These are phyloP conservation scores for Amphimallon solstitiale DNA, from an alignment of 2,888 invertebrate genomes.

Conservation along the genomic window DNA sequence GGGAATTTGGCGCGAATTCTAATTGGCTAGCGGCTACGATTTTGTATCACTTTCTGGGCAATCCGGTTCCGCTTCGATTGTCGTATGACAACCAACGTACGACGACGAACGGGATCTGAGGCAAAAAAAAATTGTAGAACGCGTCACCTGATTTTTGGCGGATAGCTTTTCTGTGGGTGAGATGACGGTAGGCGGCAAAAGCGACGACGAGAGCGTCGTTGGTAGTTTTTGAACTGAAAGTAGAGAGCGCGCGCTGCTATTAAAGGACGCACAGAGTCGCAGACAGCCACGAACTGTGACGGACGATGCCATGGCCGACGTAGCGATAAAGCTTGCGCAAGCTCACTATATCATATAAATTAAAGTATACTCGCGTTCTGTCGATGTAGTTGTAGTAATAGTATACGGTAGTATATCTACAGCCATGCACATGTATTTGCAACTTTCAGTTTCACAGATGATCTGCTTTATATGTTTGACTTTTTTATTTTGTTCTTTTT, in stretches of 20 bases:
- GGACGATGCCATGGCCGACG: constrained; percentile 47
- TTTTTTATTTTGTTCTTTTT: neutral
- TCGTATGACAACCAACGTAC: too few species aligned
- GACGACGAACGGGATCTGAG: too few species aligned
- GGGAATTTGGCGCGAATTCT: neutral
- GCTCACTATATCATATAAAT: constrained; percentile 37
- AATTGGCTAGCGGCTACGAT: neutral
- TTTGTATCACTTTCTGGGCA: neutral
- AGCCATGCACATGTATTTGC: constrained; percentile 5
- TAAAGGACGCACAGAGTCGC: constrained; percentile 52
- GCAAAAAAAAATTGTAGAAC: too few species aligned
- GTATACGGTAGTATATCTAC: neutral
- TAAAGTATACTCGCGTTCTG: constrained; percentile 15
- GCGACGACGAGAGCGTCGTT: neutral
- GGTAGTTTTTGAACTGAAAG: constrained; percentile 18
- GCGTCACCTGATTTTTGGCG: neutral
- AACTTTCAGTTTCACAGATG: constrained; percentile 20
- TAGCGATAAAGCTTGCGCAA: constrained; percentile 41
- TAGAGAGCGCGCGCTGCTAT: constrained; percentile 39
- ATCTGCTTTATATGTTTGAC: neutral
- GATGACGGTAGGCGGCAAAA: neutral
- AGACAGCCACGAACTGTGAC: constrained; percentile 58
- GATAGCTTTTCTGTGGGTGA: neutral
- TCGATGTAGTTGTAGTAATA: constrained; percentile 10
- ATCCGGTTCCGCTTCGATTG: too few species aligned